Conservation (phyloP, 2,797 vertebrate genomes). For the Squalus acanthias region DNA sequence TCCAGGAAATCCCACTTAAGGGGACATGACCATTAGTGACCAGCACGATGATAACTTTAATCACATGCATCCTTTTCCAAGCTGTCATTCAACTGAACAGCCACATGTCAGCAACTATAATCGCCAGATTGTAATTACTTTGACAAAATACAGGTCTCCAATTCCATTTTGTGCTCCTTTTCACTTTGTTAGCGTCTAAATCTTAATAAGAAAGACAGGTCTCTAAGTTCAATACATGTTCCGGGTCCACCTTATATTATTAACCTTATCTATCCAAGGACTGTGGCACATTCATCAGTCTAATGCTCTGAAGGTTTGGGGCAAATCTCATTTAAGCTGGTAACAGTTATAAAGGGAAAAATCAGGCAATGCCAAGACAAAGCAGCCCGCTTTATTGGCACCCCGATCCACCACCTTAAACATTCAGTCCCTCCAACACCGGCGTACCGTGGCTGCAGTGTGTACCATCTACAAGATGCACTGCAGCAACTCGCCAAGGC, state of each 20-base stretch:
- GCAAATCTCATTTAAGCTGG: not conserved
- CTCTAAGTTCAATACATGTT: not conserved
- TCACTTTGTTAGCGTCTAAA: not conserved
- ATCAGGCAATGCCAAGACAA: not conserved
- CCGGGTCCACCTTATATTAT: not conserved
- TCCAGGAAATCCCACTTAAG: constrained; percentile 18
- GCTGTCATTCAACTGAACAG: not conserved
- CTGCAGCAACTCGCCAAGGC: no score
- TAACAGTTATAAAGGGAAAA: not conserved
- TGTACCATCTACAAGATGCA: no score
- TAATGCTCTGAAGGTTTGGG: not conserved
- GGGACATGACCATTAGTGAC: not conserved
- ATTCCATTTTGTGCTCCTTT: not conserved
- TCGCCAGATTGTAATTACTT: constrained; percentile 3
- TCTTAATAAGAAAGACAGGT: not conserved
- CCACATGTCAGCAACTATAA: not conserved
- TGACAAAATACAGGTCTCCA: not conserved
- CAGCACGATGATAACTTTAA: not conserved
- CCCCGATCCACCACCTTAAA: no score
- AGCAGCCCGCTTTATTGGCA: no score
- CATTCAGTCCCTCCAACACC: no score
- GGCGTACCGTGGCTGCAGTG: no score
- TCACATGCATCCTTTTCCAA: not conserved
- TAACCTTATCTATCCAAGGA: not conserved
- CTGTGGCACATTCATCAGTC: not conserved